A percentile compares a stretch with the other conserved stretches of the same genome.
Conservation (phyloP, 2,113 vertebrate species). For the Perognathus longimembris region DNA sequence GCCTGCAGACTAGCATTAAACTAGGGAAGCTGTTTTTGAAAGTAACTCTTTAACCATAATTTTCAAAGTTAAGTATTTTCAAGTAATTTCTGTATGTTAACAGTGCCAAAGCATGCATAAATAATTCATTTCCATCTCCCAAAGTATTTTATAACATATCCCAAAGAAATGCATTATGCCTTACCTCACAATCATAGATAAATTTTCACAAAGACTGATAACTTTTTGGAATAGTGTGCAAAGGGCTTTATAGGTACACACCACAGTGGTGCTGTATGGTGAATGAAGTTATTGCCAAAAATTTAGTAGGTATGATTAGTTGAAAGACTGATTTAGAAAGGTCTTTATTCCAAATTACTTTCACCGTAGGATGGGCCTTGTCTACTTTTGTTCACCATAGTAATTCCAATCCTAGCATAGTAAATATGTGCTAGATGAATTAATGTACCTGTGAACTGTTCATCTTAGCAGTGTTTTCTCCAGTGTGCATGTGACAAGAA, state of each 20-base stretch:
- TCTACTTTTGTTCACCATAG: neutral
- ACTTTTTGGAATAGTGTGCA: neutral
- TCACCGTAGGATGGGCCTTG: neutral
- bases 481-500: conserved; percentile 18
- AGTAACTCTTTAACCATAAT: neutral
- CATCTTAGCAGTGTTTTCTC: conserved; percentile 28
- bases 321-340: conserved; percentile 23
- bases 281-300: neutral
- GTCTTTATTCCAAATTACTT: conserved; percentile 36
- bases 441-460: conserved; percentile 30
- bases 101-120: neutral
- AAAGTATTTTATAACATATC: neutral
- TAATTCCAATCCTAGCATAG: conserved; percentile 27
- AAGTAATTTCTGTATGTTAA: conserved; percentile 12
- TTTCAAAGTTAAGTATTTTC: conserved; percentile 42
- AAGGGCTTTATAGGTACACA: neutral
- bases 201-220: conserved; percentile 38
- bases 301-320: neutral
- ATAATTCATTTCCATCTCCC: conserved; percentile 18
- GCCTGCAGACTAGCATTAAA: neutral
- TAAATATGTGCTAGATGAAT: conserved; percentile 51
- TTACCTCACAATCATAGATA: conserved; percentile 20
- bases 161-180: neutral
- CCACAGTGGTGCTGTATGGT: neutral
- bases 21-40: neutral